Evolutionary conservation across 2,113 vertebrate species (phyloP).

Genomic region (Microtus richardsoni): DNA sequence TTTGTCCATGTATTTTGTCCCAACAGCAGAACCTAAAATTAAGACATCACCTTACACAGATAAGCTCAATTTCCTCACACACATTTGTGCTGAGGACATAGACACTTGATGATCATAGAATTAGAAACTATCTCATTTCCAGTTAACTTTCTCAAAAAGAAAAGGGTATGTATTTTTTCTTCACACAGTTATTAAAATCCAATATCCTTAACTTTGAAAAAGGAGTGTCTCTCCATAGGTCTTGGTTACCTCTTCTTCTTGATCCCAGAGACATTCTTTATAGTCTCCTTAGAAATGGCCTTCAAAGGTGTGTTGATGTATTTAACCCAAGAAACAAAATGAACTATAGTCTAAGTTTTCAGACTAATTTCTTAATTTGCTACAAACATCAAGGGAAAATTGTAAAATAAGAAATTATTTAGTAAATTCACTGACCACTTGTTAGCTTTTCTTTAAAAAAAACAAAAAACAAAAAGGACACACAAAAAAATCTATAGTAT

Average conservation of each 20-base stretch:
- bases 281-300: neutral
- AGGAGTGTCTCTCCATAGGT: neutral
- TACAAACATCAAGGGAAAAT: neutral
- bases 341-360: neutral
- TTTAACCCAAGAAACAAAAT: neutral
- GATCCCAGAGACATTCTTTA: neutral
- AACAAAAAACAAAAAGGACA: neutral
- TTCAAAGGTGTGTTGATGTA: neutral
- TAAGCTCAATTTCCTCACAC: neutral
- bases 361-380: neutral
- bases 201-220: neutral
- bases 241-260: neutral
- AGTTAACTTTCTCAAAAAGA: neutral
- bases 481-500: neutral
- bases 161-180: neutral
- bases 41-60: neutral
- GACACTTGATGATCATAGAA: neutral
- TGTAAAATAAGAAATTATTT: neutral
- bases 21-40: neutral
- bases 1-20: neutral
- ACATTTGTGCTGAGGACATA: neutral
- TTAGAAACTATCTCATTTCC: neutral
- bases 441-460: constrained; percentile 13
- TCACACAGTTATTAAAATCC: neutral
- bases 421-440: neutral